Evolutionary conservation across 2,797 vertebrate genomes (phyloP).

Genomic region (Melanitta fusca): DNA sequence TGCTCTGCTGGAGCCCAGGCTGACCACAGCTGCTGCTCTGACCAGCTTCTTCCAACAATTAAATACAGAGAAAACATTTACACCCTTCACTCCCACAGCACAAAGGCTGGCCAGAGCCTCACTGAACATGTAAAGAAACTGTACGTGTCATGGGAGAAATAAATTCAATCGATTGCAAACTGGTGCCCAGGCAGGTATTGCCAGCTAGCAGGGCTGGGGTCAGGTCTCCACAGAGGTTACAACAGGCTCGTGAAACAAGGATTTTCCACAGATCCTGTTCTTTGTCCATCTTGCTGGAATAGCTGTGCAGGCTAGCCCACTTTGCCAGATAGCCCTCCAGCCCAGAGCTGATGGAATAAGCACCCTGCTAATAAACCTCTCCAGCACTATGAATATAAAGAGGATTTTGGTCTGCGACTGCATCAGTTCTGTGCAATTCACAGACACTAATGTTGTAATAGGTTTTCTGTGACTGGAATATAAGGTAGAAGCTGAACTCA

Average conservation of each 20-base stretch:
- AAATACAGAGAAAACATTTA: neutral
- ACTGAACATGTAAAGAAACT: neutral
- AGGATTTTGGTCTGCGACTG: neutral
- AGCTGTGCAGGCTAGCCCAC: neutral
- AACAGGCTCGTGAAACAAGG: neutral
- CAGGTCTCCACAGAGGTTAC: neutral
- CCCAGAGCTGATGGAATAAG: neutral
- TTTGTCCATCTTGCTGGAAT: neutral
- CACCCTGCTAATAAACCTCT: neutral
- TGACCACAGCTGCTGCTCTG: neutral
- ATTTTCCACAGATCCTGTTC: neutral
- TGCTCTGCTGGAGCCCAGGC: neutral
- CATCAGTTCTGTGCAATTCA: neutral
- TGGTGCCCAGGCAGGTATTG: neutral
- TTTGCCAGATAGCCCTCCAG: neutral
- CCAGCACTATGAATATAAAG: neutral
- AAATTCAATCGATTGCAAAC: neutral
- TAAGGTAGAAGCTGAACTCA: neutral
- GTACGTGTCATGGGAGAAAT: neutral
- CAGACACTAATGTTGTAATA: neutral
- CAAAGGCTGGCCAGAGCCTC: neutral
- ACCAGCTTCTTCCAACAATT: neutral
- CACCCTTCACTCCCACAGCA: neutral
- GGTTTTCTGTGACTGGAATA: neutral
- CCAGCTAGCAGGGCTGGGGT: fast-evolving